These are phyloP conservation scores for Petromus typicus DNA, from an alignment of 2,113 vertebrate genomes.

Conservation along the genomic window DNA sequence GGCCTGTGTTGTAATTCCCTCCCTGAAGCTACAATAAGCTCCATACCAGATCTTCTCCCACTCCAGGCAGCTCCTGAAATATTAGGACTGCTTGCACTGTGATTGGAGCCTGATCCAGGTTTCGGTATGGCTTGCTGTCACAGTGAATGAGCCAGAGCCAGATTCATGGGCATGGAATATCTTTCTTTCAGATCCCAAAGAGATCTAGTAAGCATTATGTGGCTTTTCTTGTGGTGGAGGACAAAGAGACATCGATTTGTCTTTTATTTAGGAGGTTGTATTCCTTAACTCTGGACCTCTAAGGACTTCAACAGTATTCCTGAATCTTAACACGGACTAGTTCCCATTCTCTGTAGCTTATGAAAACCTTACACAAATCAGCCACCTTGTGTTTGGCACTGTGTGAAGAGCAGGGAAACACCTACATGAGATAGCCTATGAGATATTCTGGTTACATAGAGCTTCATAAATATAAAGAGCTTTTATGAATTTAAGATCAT, in stretches of 20 bases:
- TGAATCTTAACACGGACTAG: neutral
- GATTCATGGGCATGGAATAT: neutral
- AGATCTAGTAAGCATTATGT: neutral
- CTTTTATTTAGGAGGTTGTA: neutral
- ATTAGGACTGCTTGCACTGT: neutral
- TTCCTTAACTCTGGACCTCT: neutral
- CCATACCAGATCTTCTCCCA: neutral
- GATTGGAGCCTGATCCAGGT: neutral
- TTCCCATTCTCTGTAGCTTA: neutral
- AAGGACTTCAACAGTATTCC: neutral
- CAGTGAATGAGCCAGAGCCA: neutral
- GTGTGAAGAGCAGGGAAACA: neutral
- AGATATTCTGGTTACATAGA: neutral
- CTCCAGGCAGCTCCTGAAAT: neutral
- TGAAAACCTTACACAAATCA: neutral
- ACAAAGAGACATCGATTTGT: neutral
- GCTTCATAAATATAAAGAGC: neutral
- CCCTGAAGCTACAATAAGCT: neutral
- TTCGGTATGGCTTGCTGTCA: neutral
- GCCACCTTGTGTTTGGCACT: neutral
- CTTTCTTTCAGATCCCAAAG: neutral
- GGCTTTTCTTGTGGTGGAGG: neutral
- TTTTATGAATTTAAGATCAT: neutral
- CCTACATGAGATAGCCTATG: neutral
- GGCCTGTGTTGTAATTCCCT: conserved; percentile 13